A percentile compares a stretch with the other conserved stretches of the same genome.
These are phyloP conservation scores for Thomomys bottae DNA, from an alignment of 2,113 vertebrate genomes.

Conservation along the genomic window DNA sequence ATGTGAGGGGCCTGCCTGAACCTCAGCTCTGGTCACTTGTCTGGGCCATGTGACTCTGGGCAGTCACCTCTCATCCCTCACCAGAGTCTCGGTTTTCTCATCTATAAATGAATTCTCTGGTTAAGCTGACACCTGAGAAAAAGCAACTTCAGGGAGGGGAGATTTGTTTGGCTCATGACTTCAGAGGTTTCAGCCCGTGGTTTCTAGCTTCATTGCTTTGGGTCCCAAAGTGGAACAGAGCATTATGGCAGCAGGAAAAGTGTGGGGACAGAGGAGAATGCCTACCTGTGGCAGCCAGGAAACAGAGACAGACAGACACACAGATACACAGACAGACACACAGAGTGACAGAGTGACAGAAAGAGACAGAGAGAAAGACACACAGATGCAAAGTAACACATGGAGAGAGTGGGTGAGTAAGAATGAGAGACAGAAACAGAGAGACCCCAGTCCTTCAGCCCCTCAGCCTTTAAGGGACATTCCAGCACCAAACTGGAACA, in stretches of 20 bases:
- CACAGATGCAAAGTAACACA: background rate
- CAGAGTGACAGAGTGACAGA: background rate
- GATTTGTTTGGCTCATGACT: background rate
- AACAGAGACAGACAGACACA: background rate
- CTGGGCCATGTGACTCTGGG: fast-evolving
- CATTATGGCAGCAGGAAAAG: no score
- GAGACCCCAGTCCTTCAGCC: no score
- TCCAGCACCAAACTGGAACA: background rate
- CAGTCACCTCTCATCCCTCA: no score
- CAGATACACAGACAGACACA: background rate
- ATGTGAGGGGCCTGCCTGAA: fast-evolving
- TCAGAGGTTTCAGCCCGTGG: background rate
- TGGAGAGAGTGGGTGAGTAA: no score
- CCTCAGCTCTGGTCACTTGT: background rate
- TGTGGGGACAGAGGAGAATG: background rate
- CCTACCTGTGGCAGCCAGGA: background rate
- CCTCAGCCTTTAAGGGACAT: background rate
- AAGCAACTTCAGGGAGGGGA: background rate
- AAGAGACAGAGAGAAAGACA: background rate
- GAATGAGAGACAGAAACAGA: background rate
- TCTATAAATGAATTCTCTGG: background rate
- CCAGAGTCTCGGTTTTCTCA: background rate
- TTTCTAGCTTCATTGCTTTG: background rate
- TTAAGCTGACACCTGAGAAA: background rate
- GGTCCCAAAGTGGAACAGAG: background rate